phyloP scores from a whole-genome alignment of 2,888 invertebrate genomes.

The Vannuccia rotundouncinata region DNA sequence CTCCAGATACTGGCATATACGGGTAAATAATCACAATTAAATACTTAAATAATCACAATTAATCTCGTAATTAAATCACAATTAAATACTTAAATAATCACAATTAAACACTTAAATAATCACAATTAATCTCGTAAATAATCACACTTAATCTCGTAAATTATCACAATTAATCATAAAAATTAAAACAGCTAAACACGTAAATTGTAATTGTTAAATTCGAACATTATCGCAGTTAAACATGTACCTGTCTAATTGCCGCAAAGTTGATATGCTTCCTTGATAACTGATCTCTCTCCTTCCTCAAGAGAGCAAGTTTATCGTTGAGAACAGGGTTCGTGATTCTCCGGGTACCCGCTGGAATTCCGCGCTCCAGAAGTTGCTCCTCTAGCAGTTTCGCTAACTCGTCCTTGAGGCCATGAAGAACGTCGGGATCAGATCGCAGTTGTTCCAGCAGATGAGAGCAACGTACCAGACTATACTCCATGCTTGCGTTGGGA shows the following conservation, averaged over 20 bases:
- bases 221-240: too few relatives aligned
- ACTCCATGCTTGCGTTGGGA: background rate
- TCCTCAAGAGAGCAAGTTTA: conserved; percentile 46
- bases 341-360: conserved; percentile 46
- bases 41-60: too few relatives aligned
- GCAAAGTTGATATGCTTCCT: conserved; percentile 30
- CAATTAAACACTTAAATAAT: too few relatives aligned
- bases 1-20: too few relatives aligned
- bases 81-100: too few relatives aligned
- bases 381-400: conserved; percentile 47
- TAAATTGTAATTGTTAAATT: too few relatives aligned
- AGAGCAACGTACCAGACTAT: background rate
- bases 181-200: too few relatives aligned
- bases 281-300: conserved; percentile 45
- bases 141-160: too few relatives aligned
- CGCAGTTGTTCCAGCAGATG: conserved; percentile 46
- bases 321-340: conserved; percentile 44
- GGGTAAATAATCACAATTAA: too few relatives aligned
- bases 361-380: conserved; percentile 49
- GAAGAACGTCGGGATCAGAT: conserved; percentile 46
- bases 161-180: too few relatives aligned
- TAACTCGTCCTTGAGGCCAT: conserved; percentile 49
- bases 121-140: too few relatives aligned
- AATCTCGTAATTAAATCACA: too few relatives aligned
- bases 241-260: conserved; percentile 5